Percentiles rank a stretch among this genome's conserved stretches.
Conservation (phyloP, 1,140 invertebrate species). For the Gryllus bimaculatus region DNA sequence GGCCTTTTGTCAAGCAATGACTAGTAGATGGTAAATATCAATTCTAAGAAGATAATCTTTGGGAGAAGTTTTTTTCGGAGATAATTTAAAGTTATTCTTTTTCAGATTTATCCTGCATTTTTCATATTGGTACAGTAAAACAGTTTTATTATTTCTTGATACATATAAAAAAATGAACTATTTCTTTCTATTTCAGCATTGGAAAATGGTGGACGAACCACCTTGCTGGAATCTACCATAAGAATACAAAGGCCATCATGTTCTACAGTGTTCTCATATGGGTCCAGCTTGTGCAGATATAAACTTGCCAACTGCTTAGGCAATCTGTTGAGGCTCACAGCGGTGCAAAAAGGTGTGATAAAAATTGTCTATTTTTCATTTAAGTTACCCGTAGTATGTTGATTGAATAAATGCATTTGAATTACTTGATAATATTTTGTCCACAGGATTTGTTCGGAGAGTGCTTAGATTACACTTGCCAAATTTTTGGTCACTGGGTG, state of each 20-base stretch:
- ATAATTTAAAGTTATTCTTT: no score
- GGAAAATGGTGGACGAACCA: conserved; percentile 25
- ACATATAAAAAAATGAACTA: background rate
- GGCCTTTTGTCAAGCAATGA: conserved; percentile 64
- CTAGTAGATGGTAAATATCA: conserved; percentile 40
- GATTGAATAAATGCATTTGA: background rate
- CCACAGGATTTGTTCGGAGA: conserved; percentile 50
- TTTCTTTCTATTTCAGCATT: conserved; percentile 28
- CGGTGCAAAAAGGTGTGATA: conserved; percentile 49
- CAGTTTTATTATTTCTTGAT: no score
- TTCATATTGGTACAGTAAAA: no score
- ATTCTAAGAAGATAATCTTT: background rate
- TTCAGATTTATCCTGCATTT: no score
- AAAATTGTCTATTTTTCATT: conserved; percentile 22
- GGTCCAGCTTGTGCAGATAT: conserved; percentile 57
- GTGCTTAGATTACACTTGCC: conserved; percentile 48
- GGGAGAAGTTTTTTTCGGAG: no score
- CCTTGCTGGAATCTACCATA: conserved; percentile 13
- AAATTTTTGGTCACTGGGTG: conserved; percentile 41
- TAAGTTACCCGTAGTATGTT: background rate
- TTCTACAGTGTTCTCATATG: conserved; percentile 64
- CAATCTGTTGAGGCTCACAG: conserved; percentile 51
- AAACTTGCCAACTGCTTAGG: conserved; percentile 37
- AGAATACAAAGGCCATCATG: conserved; percentile 49
- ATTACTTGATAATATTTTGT: conserved; percentile 4